phyloP scores from a whole-genome alignment of 2,113 vertebrate genomes.

The Salvelinus fontinalis region DNA sequence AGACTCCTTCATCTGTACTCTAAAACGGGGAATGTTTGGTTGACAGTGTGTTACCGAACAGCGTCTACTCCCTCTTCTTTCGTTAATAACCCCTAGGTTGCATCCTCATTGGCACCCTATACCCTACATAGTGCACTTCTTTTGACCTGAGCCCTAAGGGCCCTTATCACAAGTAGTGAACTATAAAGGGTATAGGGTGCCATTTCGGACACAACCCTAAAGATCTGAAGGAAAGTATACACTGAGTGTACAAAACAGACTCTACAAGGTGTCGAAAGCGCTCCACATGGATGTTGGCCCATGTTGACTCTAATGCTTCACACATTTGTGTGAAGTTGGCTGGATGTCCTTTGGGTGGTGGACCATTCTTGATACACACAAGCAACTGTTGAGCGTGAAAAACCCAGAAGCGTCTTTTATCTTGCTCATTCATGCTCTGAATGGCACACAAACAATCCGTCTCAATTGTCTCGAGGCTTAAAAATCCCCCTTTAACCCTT shows the following conservation, averaged over 20 bases:
- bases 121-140: not conserved
- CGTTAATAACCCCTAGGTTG: not conserved
- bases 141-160: too few relatives aligned
- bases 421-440: too few relatives aligned
- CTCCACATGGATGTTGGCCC: too few relatives aligned
- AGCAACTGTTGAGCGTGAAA: too few relatives aligned
- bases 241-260: too few relatives aligned
- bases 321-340: not conserved
- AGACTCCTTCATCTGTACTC: not conserved
- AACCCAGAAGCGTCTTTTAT: too few relatives aligned
- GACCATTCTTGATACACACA: too few relatives aligned
- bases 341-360: not conserved
- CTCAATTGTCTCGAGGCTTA: too few relatives aligned
- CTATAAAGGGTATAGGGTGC: not conserved
- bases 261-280: too few relatives aligned
- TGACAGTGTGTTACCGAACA: not conserved
- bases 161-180: not conserved
- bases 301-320: not conserved
- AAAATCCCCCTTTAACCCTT: too few relatives aligned
- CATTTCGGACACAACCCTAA: not conserved
- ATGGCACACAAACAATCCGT: too few relatives aligned
- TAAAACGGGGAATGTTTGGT: not conserved
- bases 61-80: not conserved
- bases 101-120: not conserved
- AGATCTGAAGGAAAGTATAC: not conserved